Base-by-base conservation (phyloP, 2,113 vertebrate genomes). In the Alouatta palliata region DNA sequence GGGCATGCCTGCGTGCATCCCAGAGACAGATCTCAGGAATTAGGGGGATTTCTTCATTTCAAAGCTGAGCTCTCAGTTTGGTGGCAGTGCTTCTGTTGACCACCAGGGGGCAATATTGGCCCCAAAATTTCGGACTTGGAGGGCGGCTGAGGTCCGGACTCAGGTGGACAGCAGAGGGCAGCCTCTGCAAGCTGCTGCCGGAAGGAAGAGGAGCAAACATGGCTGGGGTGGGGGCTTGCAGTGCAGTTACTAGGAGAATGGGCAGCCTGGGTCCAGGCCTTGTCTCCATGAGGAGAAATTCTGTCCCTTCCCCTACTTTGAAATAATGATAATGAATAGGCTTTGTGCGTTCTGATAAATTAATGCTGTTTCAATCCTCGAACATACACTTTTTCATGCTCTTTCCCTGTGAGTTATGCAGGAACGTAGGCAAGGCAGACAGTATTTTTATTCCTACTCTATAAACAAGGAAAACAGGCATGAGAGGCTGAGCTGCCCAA, bases 121-220 rank as follows among this genome's bases (percentile, higher is more conserved):
- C 25, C 58, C 30, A 87, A 93, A 89, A 73, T 45, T 35, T n/a
- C 13, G 17, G n/a, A 25, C 12, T 47, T 14, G 12, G 17, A 11
- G 2, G 23, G 3, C 35, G 3, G 37, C 10, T 9, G 43, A 43
- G 52, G 56, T 82, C 37, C 6, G 37, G 68, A 87, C 88, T 32
- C 49, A 37, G 32, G 27, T 49, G 64, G 76, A 30, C 91, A 13
- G 84, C 91, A 97, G 96, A 93, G 96, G 94, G 95, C 93, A 95
- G 96, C 17, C 52, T 92, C 45, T 61, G 37, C 35, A 27, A 35
- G n/a, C 3, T 20, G 2, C 19, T 5, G 32, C 8, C 7, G 5
- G 70, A 68, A 94, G 23, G 40, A 40, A 47, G 73, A 79, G 47
- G 27, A 90, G 43, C 40, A 54, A 81, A 52, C 8, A 9, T 21